Evolutionary conservation across 1,140 invertebrate genomes (phyloP), one percentile per base, ranked within the genome.

Genomic region (Atta texana): DNA sequence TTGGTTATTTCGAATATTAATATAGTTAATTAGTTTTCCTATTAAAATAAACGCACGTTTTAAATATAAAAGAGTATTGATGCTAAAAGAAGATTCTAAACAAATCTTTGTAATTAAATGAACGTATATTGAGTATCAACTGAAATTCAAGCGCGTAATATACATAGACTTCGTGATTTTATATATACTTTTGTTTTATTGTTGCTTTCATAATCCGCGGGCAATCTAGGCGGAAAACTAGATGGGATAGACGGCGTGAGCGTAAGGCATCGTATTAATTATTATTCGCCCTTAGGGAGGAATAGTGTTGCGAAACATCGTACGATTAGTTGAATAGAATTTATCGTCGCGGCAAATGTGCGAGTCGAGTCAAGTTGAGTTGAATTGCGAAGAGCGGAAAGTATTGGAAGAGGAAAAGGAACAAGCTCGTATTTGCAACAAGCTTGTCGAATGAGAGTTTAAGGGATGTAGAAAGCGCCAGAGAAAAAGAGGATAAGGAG

Each of bases 391-490:
- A 66, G 55, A 74, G 57, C 63, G 53, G 28, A 61, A 69, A 88
- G 84, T 68, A 55, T 68, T 51, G 55, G n/a, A 63, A 63, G 59
- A 24, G 75, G 44, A 69, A 68, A 63, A 34, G 31, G 63, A 80
- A 90, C 63, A 16, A 55, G 72, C 28, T 24, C n/a, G 49, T 55
- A 39, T 74, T 51, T 7, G 69, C 31, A 34, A 34, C 31, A 34
- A 34, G 31, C 78, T 80, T 88, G 77, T 85, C 78, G 75, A 86
- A 76, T 51, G 66, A 71, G 14, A 61, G 53, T 88, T 92, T 88
- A 92, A 92, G 87, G 90, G 82, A 90, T 92, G 92, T 88, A 88
- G 87, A 91, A 75, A 66, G 68, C 18, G 55, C 51, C 55, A 59
- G 49, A 88, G 24, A 68, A 59, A 39, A 59, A 59, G 72, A 78